Conservation (phyloP, 1,140 invertebrate genomes). For the Forficula auricularia region DNA sequence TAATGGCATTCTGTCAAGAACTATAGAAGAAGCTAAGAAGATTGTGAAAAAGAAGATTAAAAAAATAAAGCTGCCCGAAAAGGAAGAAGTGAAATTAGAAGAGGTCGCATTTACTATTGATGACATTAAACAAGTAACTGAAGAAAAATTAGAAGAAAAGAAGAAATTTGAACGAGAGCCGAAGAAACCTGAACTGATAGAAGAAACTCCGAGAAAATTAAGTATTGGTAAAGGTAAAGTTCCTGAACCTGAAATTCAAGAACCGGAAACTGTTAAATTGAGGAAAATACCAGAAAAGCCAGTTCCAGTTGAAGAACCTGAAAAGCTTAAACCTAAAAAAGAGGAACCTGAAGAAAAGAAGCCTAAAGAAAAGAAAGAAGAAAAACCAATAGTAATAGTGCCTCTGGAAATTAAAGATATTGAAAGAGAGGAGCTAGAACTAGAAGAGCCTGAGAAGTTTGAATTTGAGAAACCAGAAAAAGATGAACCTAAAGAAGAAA, state of each 20-base stretch:
- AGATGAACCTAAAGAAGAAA: conserved; percentile 24
- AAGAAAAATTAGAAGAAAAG: conserved; percentile 7
- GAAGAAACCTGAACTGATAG: conserved; percentile 10
- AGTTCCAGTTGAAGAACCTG: conserved; percentile 21
- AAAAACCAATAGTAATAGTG: conserved; percentile 21
- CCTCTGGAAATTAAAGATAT: conserved; percentile 29
- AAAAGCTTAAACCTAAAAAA: conserved; percentile 19
- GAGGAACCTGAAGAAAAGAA: conserved; percentile 13
- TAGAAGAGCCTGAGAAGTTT: not conserved
- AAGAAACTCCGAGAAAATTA: conserved; percentile 26
- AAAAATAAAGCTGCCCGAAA: conserved; percentile 27
- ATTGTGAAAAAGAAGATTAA: conserved; percentile 37
- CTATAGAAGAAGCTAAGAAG: conserved; percentile 45
- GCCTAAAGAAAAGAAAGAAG: conserved; percentile 14
- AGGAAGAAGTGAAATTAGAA: conserved; percentile 28
- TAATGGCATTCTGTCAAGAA: conserved; percentile 46
- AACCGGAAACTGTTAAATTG: conserved; percentile 30
- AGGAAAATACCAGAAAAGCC: conserved; percentile 30
- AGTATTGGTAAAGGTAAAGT: conserved; percentile 32
- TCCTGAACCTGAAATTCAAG: conserved; percentile 27
- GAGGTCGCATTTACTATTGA: conserved; percentile 15
- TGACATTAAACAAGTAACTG: conserved; percentile 4
- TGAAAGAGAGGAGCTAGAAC: conserved; percentile 24
- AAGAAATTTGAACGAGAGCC: conserved; percentile 3
- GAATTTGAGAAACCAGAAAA: conserved; percentile 21